A percentile compares a stretch with the other conserved stretches of the same genome.
Evolutionary conservation across 2,797 vertebrate species (phyloP).

Genomic region (Ispidina picta): DNA sequence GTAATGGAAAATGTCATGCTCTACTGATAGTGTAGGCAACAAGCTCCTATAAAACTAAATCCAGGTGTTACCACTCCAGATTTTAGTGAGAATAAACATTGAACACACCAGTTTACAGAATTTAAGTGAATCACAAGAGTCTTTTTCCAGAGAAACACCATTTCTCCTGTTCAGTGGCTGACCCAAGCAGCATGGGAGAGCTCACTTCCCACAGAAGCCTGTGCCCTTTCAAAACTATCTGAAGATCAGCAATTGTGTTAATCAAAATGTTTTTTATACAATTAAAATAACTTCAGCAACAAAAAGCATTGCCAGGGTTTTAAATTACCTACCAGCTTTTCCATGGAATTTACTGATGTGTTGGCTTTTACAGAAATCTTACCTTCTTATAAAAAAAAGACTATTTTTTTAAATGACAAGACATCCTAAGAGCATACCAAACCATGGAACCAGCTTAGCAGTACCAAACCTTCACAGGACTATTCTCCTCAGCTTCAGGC

Average conservation of each 20-base stretch:
- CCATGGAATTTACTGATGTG: accelerated
- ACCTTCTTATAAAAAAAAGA: too few relatives aligned
- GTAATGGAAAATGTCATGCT: constrained; percentile 54
- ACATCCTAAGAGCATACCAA: not conserved
- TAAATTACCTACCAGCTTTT: not conserved
- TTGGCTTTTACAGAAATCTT: not conserved
- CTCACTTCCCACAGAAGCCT: not conserved
- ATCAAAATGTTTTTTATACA: not conserved
- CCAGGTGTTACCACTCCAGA: constrained; percentile 23
- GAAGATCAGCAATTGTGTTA: not conserved
- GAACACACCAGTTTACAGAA: not conserved
- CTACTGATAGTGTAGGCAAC: constrained; percentile 10
- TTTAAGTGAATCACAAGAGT: not conserved
- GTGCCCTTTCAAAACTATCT: not conserved
- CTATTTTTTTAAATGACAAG: not conserved
- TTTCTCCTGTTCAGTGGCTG: not conserved
- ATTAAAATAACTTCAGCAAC: not conserved
- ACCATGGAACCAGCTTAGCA: not conserved
- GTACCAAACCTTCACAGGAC: not conserved
- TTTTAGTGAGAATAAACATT: not conserved
- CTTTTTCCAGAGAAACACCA: not conserved
- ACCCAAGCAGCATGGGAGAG: accelerated
- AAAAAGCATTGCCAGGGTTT: not conserved
- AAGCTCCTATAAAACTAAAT: constrained; percentile 9
- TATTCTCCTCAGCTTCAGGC: not conserved